phyloP scores from a whole-genome alignment of 2,113 vertebrate species.

The Nematolebias whitei region DNA sequence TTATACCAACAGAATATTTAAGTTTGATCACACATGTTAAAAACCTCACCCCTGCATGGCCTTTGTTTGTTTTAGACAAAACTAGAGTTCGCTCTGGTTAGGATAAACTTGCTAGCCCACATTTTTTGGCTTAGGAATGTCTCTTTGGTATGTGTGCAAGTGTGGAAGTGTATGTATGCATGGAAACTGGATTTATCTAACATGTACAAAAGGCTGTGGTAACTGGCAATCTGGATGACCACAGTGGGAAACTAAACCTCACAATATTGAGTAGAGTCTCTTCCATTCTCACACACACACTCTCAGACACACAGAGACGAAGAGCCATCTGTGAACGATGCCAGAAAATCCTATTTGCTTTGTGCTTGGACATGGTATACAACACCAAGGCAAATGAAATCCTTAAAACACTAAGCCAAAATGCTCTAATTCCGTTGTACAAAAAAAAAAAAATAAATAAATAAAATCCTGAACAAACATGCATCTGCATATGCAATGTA shows the following conservation, averaged over 20 bases:
- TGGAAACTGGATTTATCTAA: slow-evolving; percentile 73
- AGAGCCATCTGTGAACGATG: slow-evolving; percentile 53
- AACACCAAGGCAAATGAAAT: slow-evolving; percentile 53
- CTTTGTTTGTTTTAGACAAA: slow-evolving; percentile 60
- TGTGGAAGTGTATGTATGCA: slow-evolving; percentile 39
- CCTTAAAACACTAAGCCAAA: slow-evolving; percentile 46
- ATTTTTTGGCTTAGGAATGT: slow-evolving; percentile 62
- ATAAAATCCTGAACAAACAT: slow-evolving; percentile 24
- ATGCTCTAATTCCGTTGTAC: slow-evolving; percentile 18
- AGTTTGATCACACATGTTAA: slow-evolving; percentile 38
- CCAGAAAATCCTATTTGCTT: slow-evolving; percentile 80
- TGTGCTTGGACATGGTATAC: slow-evolving; percentile 75
- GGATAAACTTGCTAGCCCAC: slow-evolving; percentile 72
- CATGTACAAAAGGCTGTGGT: slow-evolving; percentile 65
- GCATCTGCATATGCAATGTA: not conserved
- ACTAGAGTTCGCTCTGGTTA: slow-evolving; percentile 72
- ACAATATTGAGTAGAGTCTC: slow-evolving; percentile 48
- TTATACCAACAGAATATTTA: slow-evolving; percentile 30
- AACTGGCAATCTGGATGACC: slow-evolving; percentile 70
- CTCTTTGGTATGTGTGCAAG: slow-evolving; percentile 38
- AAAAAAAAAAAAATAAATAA: too few relatives aligned
- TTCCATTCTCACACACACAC: slow-evolving; percentile 17
- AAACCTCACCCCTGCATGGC: slow-evolving; percentile 27
- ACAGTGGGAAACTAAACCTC: slow-evolving; percentile 69
- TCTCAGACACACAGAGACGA: slow-evolving; percentile 13